These are phyloP conservation scores for Drosophila oshimai DNA, from an alignment of 1,140 invertebrate species.

Conservation along the genomic window DNA sequence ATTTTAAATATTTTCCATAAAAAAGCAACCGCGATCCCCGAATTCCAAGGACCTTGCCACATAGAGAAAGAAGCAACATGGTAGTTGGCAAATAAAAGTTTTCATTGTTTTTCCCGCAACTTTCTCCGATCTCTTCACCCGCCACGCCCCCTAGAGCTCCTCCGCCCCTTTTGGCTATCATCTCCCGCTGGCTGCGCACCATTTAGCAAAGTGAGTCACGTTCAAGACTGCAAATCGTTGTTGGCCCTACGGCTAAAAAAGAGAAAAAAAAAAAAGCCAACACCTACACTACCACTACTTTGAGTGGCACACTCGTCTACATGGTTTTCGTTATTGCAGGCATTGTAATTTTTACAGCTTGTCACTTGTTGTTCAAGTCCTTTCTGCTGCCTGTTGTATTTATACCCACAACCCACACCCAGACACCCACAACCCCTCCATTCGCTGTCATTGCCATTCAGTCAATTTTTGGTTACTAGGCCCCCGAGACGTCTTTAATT, in stretches of 20 bases:
- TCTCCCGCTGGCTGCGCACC: conserved; percentile 57
- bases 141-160: not conserved
- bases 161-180: conserved; percentile 18
- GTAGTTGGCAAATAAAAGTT: conserved; percentile 70
- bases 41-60: not conserved
- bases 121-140: conserved; percentile 49
- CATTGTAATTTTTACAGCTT: conserved; percentile 73
- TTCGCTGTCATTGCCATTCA: conserved; percentile 51
- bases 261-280: conserved; percentile 17
- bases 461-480: conserved; percentile 75
- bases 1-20: not conserved
- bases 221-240: conserved; percentile 75
- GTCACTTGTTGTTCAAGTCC: conserved; percentile 64
- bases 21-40: not conserved
- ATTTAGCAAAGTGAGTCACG: conserved; percentile 79
- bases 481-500: conserved; percentile 76
- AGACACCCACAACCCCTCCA: no score
- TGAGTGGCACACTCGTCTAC: conserved; percentile 58
- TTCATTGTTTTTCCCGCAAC: conserved; percentile 64
- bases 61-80: conserved; percentile 36
- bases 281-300: conserved; percentile 41
- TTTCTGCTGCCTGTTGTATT: not conserved
- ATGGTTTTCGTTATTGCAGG: conserved; percentile 63
- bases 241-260: conserved; percentile 50
- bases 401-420: no score